Percentiles rank a stretch among this genome's conserved stretches.
Evolutionary conservation across 35 echinoderm and acorn worm genomes (phyloP).

Genomic region (Apostichopus californicus): DNA sequence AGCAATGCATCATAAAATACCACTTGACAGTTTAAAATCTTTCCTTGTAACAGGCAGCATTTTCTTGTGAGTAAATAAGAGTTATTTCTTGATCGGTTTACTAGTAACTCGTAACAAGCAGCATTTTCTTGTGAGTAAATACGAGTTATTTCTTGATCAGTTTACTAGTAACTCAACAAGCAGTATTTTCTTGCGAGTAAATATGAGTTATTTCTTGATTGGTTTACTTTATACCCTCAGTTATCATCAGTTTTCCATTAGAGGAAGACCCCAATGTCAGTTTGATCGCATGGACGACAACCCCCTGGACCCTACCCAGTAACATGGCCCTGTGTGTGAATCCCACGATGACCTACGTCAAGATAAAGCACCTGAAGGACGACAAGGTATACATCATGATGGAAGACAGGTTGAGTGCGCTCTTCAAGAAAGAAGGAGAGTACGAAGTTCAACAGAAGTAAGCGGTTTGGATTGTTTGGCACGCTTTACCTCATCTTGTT

Average conservation of each 20-base stretch:
- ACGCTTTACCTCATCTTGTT: too few species aligned
- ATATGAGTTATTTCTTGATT: not conserved
- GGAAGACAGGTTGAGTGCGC: conserved; percentile 82
- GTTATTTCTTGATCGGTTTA: too few species aligned
- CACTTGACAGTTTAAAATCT: too few species aligned
- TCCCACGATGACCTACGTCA: conserved; percentile 81
- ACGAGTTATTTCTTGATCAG: too few species aligned
- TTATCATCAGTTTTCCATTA: conserved; percentile 94
- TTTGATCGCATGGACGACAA: conserved; percentile 97
- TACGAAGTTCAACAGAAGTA: conserved; percentile 30
- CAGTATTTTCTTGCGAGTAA: too few species aligned
- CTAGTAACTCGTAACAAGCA: too few species aligned
- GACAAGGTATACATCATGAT: conserved; percentile 97
- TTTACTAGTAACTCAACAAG: too few species aligned
- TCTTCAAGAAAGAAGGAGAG: conserved; percentile 92
- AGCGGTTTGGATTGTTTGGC: not conserved
- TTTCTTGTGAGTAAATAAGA: too few species aligned
- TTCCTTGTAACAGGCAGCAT: too few species aligned
- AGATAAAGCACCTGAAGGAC: conserved; percentile 88
- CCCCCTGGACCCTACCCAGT: conserved; percentile 96
- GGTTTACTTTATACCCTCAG: conserved; percentile 28
- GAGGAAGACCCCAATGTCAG: conserved; percentile 90
- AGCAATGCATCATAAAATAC: too few species aligned
- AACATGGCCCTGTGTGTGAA: conserved; percentile 97
- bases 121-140: too few species aligned